Conservation (phyloP, 2,888 invertebrate genomes). For the Muschampia plurimacula region DNA sequence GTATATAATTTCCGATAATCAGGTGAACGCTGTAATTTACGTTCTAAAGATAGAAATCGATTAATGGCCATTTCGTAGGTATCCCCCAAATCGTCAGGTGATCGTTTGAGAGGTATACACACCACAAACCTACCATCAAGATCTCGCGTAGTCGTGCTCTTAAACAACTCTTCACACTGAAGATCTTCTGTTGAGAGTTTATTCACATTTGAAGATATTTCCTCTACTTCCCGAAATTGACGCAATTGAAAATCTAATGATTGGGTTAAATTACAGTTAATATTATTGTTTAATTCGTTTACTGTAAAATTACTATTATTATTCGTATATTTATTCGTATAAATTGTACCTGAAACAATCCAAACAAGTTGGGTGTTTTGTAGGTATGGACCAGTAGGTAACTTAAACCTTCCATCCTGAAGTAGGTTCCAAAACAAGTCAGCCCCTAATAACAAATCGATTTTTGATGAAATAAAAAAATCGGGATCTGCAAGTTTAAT, state of each 20-base stretch:
- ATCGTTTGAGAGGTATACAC: too few species aligned
- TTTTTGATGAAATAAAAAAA: slow-evolving; percentile 32
- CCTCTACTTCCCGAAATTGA: slow-evolving; percentile 44
- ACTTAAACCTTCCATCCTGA: slow-evolving; percentile 36
- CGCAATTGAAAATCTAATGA: slow-evolving; percentile 34
- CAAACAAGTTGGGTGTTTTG: slow-evolving; percentile 45
- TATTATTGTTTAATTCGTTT: not conserved
- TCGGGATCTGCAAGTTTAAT: slow-evolving; percentile 42
- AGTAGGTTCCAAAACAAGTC: slow-evolving; percentile 45
- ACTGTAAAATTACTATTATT: too few species aligned
- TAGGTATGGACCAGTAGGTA: slow-evolving; percentile 41
- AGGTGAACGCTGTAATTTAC: not conserved
- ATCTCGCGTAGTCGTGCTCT: slow-evolving; percentile 38
- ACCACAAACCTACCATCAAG: too few species aligned
- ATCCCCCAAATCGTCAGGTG: too few species aligned
- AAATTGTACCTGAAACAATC: slow-evolving; percentile 39
- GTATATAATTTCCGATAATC: slow-evolving; percentile 26
- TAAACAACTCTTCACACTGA: slow-evolving; percentile 41
- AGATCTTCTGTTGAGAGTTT: slow-evolving; percentile 14
- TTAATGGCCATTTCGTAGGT: too few species aligned
- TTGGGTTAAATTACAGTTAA: slow-evolving; percentile 40
- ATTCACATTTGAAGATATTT: slow-evolving; percentile 15
- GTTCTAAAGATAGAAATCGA: not conserved
- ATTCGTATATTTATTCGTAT: not conserved
- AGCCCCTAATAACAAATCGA: slow-evolving; percentile 39